These are phyloP conservation scores for Horisme vitalbata DNA, from an alignment of 2,888 invertebrate genomes.

Conservation along the genomic window DNA sequence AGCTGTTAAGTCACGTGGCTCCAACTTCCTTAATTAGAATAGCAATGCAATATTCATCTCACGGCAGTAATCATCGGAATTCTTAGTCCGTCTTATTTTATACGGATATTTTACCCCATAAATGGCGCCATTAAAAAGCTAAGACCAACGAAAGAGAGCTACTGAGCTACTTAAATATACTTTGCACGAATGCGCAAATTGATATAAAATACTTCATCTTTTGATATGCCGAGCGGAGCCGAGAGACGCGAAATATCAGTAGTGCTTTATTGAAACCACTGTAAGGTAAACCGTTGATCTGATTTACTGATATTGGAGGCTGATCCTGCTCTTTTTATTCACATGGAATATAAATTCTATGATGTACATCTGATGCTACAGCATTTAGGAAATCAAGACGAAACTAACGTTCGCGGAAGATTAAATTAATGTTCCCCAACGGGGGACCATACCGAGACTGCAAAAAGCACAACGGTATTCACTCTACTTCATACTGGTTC, in stretches of 20 bases:
- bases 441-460: no score
- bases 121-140: constrained; percentile 74
- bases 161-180: constrained; percentile 74
- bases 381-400: no score
- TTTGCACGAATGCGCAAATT: constrained; percentile 76
- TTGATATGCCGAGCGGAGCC: constrained; percentile 50
- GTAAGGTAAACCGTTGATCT: constrained; percentile 21
- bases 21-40: constrained; percentile 39
- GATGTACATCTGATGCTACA: no score
- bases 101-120: constrained; percentile 64
- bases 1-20: background rate
- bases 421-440: no score
- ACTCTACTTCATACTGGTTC: no score
- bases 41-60: constrained; percentile 47
- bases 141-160: constrained; percentile 56
- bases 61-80: constrained; percentile 55
- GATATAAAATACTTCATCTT: constrained; percentile 76
- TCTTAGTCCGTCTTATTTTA: constrained; percentile 59
- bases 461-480: no score
- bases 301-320: constrained; percentile 8
- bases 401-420: no score
- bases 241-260: constrained; percentile 35
- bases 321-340: background rate
- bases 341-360: no score
- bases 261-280: constrained; percentile 19